phyloP scores from a whole-genome alignment of 2,113 vertebrate species.

The Seriola quinqueradiata region DNA sequence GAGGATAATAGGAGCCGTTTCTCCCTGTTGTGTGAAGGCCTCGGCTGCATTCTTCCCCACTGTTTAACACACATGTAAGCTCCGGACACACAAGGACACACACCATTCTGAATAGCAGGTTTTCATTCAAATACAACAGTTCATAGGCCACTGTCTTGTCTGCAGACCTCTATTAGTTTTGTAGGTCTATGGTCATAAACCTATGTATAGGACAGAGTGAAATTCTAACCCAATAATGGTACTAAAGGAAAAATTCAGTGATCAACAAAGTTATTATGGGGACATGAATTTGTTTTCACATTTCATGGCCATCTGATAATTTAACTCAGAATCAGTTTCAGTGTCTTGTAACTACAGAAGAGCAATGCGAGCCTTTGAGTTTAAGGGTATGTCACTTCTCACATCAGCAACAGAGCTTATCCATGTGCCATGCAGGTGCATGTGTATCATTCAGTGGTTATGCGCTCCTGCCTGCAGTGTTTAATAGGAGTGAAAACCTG shows the following conservation, averaged over 20 bases:
- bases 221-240: no score
- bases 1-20: conserved; percentile 73
- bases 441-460: not conserved
- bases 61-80: conserved; percentile 46
- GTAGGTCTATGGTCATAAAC: no score
- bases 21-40: conserved; percentile 63
- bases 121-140: conserved; percentile 14
- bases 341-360: not conserved
- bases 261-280: no score
- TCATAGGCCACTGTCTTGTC: not conserved
- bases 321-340: not conserved
- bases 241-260: no score
- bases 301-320: no score
- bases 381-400: not conserved
- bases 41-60: conserved; percentile 46
- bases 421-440: not conserved
- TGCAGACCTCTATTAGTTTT: not conserved
- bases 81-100: conserved; percentile 41
- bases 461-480: not conserved
- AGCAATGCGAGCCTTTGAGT: not conserved
- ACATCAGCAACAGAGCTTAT: not conserved
- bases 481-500: conserved; percentile 23
- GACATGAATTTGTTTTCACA: no score
- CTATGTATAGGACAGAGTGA: no score
- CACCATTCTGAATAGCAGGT: conserved; percentile 6